phyloP scores from a whole-genome alignment of 1,140 invertebrate genomes.

The Scylla paramamosain region DNA sequence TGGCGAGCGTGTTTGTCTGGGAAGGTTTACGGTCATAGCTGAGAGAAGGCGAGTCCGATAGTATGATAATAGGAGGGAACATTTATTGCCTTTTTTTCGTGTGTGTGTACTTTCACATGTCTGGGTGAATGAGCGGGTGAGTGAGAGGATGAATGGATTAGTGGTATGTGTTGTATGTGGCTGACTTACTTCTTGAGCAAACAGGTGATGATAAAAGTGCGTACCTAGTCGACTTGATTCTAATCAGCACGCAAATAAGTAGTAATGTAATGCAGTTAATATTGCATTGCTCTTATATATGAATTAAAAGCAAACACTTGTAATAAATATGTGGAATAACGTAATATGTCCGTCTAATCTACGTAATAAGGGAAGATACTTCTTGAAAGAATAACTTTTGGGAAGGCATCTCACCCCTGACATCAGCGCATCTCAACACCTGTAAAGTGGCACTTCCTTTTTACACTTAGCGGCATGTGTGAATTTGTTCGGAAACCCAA shows the following conservation, averaged over 20 bases:
- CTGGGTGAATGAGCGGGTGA: background rate
- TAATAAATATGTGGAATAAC: background rate
- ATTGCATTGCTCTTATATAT: background rate
- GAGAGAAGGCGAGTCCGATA: background rate
- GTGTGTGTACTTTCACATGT: background rate
- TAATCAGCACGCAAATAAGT: too few relatives aligned
- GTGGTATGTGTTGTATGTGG: too few relatives aligned
- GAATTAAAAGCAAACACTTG: background rate
- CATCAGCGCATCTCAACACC: background rate
- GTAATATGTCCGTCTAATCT: background rate
- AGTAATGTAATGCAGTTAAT: too few relatives aligned
- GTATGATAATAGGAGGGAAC: conserved; percentile 6
- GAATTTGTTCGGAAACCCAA: background rate
- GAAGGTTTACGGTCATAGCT: background rate
- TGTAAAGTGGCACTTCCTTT: too few relatives aligned
- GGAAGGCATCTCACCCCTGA: background rate
- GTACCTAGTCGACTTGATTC: too few relatives aligned
- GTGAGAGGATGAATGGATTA: too few relatives aligned
- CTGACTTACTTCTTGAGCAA: too few relatives aligned
- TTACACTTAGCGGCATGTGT: background rate
- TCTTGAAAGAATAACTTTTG: background rate
- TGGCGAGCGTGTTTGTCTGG: conserved; percentile 8
- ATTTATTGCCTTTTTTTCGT: background rate
- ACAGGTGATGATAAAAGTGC: too few relatives aligned
- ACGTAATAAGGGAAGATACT: background rate